These are phyloP conservation scores for Pteronotus mesoamericanus DNA, from an alignment of 2,797 vertebrate species.

Conservation along the genomic window DNA sequence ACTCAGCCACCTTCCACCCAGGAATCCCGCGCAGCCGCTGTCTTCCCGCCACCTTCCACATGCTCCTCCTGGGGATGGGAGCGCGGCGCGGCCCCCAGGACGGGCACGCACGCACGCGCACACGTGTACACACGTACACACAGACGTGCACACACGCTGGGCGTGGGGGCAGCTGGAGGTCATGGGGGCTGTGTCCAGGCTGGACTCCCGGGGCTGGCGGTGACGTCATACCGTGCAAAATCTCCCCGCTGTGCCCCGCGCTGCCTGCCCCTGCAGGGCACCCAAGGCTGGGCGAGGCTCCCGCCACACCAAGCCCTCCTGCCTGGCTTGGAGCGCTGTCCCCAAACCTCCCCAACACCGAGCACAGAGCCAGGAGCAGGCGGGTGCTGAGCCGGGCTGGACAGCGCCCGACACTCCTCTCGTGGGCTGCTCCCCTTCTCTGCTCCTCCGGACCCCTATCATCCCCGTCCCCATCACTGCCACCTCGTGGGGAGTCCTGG, in stretches of 20 bases:
- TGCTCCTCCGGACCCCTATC: background rate
- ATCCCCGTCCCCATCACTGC: background rate
- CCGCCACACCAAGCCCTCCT: rapidly evolving
- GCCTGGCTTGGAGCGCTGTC: background rate
- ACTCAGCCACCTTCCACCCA: constrained; percentile 77
- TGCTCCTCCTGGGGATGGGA: background rate
- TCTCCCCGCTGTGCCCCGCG: rapidly evolving
- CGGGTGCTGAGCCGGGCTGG: background rate
- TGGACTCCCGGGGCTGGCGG: background rate
- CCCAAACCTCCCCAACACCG: background rate
- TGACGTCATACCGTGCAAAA: rapidly evolving
- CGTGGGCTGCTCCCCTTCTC: rapidly evolving
- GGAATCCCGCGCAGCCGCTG: constrained; percentile 52
- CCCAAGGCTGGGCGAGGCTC: rapidly evolving
- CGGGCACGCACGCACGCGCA: too few relatives aligned
- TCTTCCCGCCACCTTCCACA: background rate
- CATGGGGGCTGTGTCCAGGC: background rate
- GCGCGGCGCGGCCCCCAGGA: background rate
- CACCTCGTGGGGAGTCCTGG: rapidly evolving
- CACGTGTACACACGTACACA: rapidly evolving
- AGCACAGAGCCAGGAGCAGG: too few relatives aligned
- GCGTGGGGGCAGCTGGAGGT: background rate
- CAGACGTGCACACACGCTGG: rapidly evolving
- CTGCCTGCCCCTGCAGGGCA: background rate
- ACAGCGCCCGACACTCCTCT: rapidly evolving